These are phyloP conservation scores for Harpegnathos saltator DNA, from an alignment of 1,140 invertebrate genomes.

Conservation along the genomic window DNA sequence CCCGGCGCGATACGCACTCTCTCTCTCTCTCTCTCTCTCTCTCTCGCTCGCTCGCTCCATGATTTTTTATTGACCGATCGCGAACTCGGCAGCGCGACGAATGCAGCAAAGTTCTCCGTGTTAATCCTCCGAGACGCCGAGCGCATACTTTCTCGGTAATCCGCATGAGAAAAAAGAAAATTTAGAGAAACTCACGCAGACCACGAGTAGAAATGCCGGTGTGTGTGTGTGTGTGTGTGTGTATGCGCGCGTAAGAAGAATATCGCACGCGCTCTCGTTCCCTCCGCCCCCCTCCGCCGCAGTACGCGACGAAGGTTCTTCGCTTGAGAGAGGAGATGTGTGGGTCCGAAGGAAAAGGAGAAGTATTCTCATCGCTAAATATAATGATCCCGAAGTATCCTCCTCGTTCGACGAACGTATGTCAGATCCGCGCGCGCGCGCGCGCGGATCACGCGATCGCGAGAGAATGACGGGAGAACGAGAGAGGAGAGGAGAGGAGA, in stretches of 20 bases:
- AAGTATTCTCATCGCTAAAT: not conserved
- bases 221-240: not conserved
- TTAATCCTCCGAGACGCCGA: conserved; percentile 31
- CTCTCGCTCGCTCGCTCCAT: too few species aligned
- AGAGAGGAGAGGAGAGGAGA: too few species aligned
- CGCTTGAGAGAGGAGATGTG: not conserved
- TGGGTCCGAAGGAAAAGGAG: too few species aligned
- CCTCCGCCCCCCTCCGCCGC: too few species aligned
- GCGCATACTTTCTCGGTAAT: conserved; percentile 32
- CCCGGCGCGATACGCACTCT: not conserved
- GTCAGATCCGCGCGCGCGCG: too few species aligned
- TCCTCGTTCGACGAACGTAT: too few species aligned
- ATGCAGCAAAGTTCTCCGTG: conserved; percentile 22
- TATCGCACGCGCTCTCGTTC: not conserved
- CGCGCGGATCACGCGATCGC: too few species aligned
- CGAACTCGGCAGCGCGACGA: not conserved
- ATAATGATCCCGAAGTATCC: not conserved
- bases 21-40: too few species aligned
- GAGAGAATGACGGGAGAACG: too few species aligned
- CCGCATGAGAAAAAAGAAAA: conserved; percentile 12
- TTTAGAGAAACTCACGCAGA: conserved; percentile 21
- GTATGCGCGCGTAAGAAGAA: not conserved
- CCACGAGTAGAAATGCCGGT: conserved; percentile 1
- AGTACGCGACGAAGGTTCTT: not conserved
- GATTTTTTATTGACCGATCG: conserved; percentile 18